Conservation (phyloP, 2,888 invertebrate species). For the Lasioglossum oenotherae region DNA sequence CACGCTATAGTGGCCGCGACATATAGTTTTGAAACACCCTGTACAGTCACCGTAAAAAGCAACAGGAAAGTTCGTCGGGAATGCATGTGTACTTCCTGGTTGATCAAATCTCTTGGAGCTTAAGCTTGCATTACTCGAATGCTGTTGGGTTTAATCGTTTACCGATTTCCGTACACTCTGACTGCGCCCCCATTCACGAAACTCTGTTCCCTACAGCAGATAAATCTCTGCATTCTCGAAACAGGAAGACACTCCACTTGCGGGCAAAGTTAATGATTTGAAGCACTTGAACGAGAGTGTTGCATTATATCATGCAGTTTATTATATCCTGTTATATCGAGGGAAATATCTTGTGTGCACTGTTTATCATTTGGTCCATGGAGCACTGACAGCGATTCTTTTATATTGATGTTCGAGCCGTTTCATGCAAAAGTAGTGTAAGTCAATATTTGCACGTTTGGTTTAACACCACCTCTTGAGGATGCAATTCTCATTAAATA, state of each 20-base stretch:
- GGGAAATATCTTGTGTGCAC: neutral
- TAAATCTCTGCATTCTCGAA: constrained; percentile 5
- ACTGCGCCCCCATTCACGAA: neutral
- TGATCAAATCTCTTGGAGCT: constrained; percentile 6
- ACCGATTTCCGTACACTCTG: constrained; percentile 13
- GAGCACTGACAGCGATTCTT: no score
- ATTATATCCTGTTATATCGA: neutral
- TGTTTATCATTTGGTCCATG: neutral
- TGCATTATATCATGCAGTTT: constrained; percentile 2
- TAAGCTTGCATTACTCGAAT: constrained; percentile 1
- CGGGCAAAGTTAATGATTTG: neutral
- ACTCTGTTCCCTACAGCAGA: neutral
- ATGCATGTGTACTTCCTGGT: constrained; percentile 6
- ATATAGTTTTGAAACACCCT: no score
- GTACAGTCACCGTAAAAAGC: neutral
- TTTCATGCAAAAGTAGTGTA: no score
- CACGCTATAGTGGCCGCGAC: no score
- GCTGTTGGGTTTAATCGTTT: constrained; percentile 19
- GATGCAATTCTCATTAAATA: no score
- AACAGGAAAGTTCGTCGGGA: neutral
- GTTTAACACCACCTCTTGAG: no score
- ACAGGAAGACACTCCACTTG: constrained; percentile 8
- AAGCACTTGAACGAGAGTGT: constrained; percentile 1
- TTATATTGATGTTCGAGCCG: no score
- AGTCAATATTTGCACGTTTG: no score